Base-by-base conservation (phyloP, 2,113 vertebrate species). In the Holacanthus passer region DNA sequence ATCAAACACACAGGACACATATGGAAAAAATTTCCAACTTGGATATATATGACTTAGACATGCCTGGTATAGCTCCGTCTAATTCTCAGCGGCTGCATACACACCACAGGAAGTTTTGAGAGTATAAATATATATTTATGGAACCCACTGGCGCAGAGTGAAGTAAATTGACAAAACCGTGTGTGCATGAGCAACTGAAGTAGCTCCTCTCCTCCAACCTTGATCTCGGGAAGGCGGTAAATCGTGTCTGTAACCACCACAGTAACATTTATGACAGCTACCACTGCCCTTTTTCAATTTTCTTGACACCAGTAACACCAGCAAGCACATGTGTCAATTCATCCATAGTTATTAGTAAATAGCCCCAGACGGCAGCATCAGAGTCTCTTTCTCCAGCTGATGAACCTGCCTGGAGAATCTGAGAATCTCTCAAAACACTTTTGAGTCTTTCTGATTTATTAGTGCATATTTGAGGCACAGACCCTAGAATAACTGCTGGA, bases 211-310 rank as follows among this genome's bases (percentile, higher is more conserved):
- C 48, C 56, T 55, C 37, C 60, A 82, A 77, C 58, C 65, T 87
- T 89, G 73, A 87, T 78, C 72, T 83, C 9, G 19, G 64, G n/a
- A 78, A 80, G 31, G 59, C 79, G 76, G 65, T 70, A 87, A 82
- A 85, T 73, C 71, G 64, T 48, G 35, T 83, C 55, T 86, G 53
- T 67, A 69, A 77, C 78, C 59, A 73, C 58, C 63, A 75, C 60
- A 59, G 60, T 71, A 72, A 81, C 82, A 90, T 81, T 82, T 80
- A 84, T 89, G 64, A 87, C 80, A 82, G 81, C 64, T 52, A 60
- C 73, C 56, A 12, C 70, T 75, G 78, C 41, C 73, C 69, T 24
- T 77, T 81, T 77, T 79, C 76, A 83, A 85, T 87, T 81, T 87
- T 55, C 56, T 81, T 79, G 62, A 87, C 77, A 84, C 52, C 24